Conservation (phyloP, 2,113 vertebrate species). For the Gambusia holbrooki region DNA sequence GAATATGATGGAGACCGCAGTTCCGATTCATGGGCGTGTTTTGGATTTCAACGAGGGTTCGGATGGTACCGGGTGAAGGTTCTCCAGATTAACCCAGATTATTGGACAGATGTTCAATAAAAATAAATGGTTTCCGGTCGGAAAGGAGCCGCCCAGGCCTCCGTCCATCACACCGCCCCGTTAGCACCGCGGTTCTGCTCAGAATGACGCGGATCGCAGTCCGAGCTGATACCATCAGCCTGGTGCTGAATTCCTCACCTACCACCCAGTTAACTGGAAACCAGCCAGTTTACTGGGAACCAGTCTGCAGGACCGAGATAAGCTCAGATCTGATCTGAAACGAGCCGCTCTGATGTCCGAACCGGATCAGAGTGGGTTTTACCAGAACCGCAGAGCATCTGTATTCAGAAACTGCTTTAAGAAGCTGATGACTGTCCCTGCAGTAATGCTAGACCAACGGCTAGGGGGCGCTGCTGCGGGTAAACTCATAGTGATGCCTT, state of each 20-base stretch:
- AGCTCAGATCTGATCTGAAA: neutral
- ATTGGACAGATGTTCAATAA: neutral
- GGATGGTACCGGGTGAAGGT: neutral
- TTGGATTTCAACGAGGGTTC: neutral
- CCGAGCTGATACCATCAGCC: neutral
- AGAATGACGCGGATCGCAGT: neutral
- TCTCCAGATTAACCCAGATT: neutral
- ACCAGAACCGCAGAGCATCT: neutral
- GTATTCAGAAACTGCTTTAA: neutral
- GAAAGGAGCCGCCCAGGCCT: neutral
- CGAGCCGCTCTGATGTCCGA: neutral
- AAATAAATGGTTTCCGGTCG: too few relatives aligned
- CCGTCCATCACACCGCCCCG: neutral
- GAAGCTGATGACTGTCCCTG: neutral
- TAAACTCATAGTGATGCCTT: neutral
- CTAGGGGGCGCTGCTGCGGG: neutral
- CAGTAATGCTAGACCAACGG: neutral
- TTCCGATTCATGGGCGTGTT: neutral
- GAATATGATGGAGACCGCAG: neutral
- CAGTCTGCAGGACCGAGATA: neutral
- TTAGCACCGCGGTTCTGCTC: too few relatives aligned
- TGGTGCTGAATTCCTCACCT: neutral
- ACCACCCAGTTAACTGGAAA: neutral
- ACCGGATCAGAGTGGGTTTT: neutral
- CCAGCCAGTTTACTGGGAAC: neutral